These are phyloP conservation scores for Montipora foliosa DNA, from an alignment of 64 coral and sea anemone genomes.

Conservation along the genomic window DNA sequence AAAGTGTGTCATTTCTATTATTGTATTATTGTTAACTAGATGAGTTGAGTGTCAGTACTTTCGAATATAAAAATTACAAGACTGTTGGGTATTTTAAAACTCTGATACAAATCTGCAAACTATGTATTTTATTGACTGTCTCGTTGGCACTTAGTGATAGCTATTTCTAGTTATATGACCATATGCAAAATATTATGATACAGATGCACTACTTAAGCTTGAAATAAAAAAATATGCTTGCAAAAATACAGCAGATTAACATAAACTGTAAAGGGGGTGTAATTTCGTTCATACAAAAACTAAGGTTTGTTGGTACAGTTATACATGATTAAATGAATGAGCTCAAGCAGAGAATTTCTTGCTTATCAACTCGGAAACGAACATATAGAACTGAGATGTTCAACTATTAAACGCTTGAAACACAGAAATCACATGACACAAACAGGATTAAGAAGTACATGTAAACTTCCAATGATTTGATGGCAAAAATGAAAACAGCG, in stretches of 20 bases:
- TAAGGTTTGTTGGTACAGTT: background rate
- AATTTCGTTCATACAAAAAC: background rate
- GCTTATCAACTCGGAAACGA: background rate
- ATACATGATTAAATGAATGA: background rate
- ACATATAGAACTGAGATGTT: background rate
- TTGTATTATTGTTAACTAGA: no score
- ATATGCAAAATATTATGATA: background rate
- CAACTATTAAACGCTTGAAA: background rate
- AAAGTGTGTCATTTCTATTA: no score
- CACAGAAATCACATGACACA: background rate
- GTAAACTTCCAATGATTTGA: background rate
- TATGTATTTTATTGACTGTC: no score
- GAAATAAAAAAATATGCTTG: background rate
- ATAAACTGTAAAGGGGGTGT: background rate
- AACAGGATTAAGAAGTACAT: background rate
- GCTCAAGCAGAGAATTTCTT: background rate
- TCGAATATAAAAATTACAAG: no score
- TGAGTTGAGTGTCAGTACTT: no score
- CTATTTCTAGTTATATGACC: background rate
- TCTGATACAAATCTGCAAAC: no score
- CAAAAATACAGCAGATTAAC: background rate
- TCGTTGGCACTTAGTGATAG: no score
- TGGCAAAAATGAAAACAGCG: background rate
- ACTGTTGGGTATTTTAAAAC: no score
- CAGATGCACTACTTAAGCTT: background rate